A percentile compares a stretch with the other conserved stretches of the same genome.
These are phyloP conservation scores for Larimichthys polyactis DNA, from an alignment of 2,113 vertebrate genomes.

Conservation along the genomic window DNA sequence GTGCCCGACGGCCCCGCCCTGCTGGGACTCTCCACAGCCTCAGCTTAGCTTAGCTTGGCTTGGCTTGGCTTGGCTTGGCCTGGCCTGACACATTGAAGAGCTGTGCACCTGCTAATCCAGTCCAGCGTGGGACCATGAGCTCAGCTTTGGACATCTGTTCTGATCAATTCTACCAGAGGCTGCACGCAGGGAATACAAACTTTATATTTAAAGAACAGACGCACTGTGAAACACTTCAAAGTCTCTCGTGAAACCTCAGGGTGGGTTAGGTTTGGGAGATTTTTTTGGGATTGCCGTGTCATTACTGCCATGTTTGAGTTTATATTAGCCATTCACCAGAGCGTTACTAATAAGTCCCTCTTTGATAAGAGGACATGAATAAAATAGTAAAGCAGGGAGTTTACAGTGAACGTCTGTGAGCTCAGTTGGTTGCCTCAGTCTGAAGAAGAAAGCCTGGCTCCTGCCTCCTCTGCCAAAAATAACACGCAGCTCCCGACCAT, in stretches of 20 bases:
- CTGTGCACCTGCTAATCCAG: background rate
- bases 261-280: no score
- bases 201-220: background rate
- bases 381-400: background rate
- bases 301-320: background rate
- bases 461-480: constrained; percentile 51
- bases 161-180: background rate
- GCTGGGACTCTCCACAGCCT: constrained; percentile 28
- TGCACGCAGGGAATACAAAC: background rate
- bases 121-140: background rate
- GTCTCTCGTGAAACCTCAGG: background rate
- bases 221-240: background rate
- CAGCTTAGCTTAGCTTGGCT: background rate
- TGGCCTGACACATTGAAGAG: background rate
- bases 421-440: constrained; percentile 24
- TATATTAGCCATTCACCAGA: no score
- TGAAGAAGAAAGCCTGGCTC: constrained; percentile 37
- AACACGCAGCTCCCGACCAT: constrained; percentile 55
- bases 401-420: constrained; percentile 34
- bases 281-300: background rate
- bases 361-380: constrained; percentile 8
- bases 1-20: constrained; percentile 3
- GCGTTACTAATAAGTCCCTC: background rate
- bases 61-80: background rate
- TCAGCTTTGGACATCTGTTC: constrained; percentile 15